Base-by-base conservation (phyloP, 1,140 invertebrate genomes). In the Riptortus pedestris region DNA sequence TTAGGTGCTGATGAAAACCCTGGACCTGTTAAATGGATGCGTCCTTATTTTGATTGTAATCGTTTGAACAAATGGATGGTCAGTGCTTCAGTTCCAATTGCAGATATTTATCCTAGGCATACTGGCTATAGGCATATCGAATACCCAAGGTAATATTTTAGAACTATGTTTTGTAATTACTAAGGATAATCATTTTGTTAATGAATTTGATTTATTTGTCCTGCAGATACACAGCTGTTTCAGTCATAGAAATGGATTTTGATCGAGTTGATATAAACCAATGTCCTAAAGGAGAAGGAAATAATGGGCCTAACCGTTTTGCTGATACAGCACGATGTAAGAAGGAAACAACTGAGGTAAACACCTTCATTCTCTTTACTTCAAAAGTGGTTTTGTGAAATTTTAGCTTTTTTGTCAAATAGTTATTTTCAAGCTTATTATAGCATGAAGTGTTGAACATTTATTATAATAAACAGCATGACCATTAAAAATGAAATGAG, bases 251-350 rank as follows among this genome's bases (percentile, higher is more conserved):
- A 81, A 90, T 96, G 82, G 95, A 99, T 73, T 95, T 93, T 79
- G 93, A 98, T 67, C 81, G 94, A 71, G 91, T 98, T 76, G 95
- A 98, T 75, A 94, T 98, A 74, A 98, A 98, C 79, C 95, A 96
- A 71, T 99, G 95, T 83, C 92, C 93, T 0, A 77, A 77, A 65
- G 88, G 91, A 65, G 75, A 85, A 71, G 95, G 94, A 27, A 98
- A 98, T 75, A 85, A 81, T 65, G 83, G 84, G 16, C 88, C 90
- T 0, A 98, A 98, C 78, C 81, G 80, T 73, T 98, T 96, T 81
- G 87, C 85, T 45, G 85, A 88, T 69, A 97, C 93, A 5, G 88
- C 91, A 2, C 78, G 91, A 67, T 98, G 96, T 81, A 94, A 93
- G 80, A 82, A 85, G 68, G 85, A 89, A 71, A 95, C 93, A 12